Evolutionary conservation across 2,797 vertebrate species (phyloP).

Genomic region (Siniperca undulata): DNA sequence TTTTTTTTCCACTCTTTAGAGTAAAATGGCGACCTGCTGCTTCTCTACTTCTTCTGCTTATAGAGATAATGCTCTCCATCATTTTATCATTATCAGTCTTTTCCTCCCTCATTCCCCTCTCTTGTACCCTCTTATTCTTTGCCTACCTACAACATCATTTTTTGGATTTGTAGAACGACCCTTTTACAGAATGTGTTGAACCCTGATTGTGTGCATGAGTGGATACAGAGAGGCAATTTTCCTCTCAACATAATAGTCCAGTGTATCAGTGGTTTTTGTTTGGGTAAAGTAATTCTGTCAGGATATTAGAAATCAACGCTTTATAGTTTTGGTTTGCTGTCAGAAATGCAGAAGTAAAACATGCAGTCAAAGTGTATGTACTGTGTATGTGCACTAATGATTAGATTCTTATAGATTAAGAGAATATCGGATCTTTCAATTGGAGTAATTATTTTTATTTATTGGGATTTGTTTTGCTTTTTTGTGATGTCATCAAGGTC

Average conservation of each 20-base stretch:
- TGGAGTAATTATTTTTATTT: not conserved
- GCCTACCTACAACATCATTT: not conserved
- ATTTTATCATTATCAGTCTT: conserved; percentile 11
- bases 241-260: conserved; percentile 8
- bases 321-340: not conserved
- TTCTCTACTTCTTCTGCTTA: not conserved
- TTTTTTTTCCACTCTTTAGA: not conserved
- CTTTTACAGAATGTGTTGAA: conserved; percentile 16
- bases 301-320: not conserved
- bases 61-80: not conserved
- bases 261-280: not conserved
- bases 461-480: not conserved
- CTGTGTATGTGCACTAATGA: not conserved
- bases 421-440: not conserved
- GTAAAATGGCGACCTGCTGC: not conserved
- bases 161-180: not conserved
- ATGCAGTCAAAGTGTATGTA: not conserved
- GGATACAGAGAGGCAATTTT: conserved; percentile 24
- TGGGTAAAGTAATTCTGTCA: not conserved
- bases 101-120: not conserved
- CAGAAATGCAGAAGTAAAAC: not conserved
- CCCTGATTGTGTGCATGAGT: conserved; percentile 13
- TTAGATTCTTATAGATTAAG: not conserved
- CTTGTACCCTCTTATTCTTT: not conserved
- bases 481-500: not conserved